Evolutionary conservation across 2,888 invertebrate genomes (phyloP), one percentile per base, ranked within the genome.

Genomic region (Nezara viridula): DNA sequence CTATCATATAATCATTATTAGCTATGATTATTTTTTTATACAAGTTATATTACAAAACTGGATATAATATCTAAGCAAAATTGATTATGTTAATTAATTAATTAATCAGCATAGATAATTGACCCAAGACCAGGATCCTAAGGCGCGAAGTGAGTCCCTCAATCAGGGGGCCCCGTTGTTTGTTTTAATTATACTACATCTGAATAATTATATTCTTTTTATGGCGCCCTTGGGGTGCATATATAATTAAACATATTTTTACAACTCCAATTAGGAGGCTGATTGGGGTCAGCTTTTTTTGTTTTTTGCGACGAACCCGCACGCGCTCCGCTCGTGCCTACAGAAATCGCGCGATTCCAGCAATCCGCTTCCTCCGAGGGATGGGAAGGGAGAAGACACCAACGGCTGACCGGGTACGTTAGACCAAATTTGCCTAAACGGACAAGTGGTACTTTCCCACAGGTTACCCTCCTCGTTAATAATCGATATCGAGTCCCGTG

Each of bases 401-500:
- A 47, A 47, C 81, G 81, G 40, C 44, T 81, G 44, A 81, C 81
- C 86, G 86, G 66, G 86, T 89, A 81, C 89, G 89, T 89, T 89
- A 85, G 37, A 40, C 21, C 44, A 24, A 55, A 89, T 89, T 89
- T 89, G 89, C 89, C 86, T 89, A 89, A 86, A 87, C 49, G 50
- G 66, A 77, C 44, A 40, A n/a, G 19, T n/a, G 66, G 47, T 88
- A 88, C 24, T 49, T 91, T 91, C 91, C 91, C 91, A 91, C 91
- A 90, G 90, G 55, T 87, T 50, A 89, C 90, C 90, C 90, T 89
- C 89, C 89, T 90, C 89, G 90, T 91, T 91, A 91, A 91, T 91
- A 91, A 91, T 91, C 91, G 91, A 91, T 91, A 91, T 90, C 89
- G 90, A 90, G 90, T 90, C 90, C 90, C 24, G 37, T 40, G 44